Conservation (phyloP, 2,888 invertebrate genomes). For the Metellina segmentata region DNA sequence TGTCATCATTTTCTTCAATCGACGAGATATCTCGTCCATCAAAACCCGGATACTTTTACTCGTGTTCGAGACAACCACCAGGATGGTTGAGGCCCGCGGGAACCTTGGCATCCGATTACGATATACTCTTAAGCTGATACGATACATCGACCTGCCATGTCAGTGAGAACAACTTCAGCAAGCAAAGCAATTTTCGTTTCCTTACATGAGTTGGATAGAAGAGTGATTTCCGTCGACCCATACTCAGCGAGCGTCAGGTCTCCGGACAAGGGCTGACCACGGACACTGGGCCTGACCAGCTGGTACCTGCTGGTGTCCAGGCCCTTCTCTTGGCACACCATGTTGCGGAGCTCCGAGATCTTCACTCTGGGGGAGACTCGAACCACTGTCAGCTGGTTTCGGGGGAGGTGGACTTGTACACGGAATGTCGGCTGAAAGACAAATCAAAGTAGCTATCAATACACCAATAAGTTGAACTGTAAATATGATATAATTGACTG, state of each 20-base stretch:
- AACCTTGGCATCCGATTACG: too few species aligned
- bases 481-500: too few species aligned
- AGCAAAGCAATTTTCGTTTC: conserved; percentile 29
- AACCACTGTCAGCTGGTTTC: conserved; percentile 89
- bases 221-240: conserved; percentile 85
- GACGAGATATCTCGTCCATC: too few species aligned
- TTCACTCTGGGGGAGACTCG: conserved; percentile 87
- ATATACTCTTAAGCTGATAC: too few species aligned
- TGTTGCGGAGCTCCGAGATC: conserved; percentile 86
- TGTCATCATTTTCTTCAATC: too few species aligned
- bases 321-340: conserved; percentile 89
- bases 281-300: conserved; percentile 87
- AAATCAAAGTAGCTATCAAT: too few species aligned
- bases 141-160: too few species aligned
- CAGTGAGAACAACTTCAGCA: too few species aligned
- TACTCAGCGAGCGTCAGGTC: conserved; percentile 85
- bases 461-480: too few species aligned
- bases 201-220: conserved; percentile 80
- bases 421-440: conserved; percentile 78
- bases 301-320: conserved; percentile 88
- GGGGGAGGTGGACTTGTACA: conserved; percentile 87
- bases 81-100: too few species aligned
- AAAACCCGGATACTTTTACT: too few species aligned
- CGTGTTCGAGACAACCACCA: too few species aligned
- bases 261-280: conserved; percentile 84